Evolutionary conservation across 2,113 vertebrate species (phyloP).

Genomic region (Caranx ignobilis): DNA sequence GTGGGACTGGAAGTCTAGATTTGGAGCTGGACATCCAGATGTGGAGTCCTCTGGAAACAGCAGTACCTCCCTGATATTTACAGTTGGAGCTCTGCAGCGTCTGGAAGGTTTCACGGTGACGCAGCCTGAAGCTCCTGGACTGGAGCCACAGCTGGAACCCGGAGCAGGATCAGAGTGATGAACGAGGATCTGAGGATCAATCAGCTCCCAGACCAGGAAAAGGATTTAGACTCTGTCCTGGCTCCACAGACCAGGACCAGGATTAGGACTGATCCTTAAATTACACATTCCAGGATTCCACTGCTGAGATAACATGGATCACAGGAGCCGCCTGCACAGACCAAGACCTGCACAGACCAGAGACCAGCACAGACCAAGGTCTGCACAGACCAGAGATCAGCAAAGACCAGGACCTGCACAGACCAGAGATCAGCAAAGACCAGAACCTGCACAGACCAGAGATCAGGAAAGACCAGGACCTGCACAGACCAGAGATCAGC

Average conservation of each 20-base stretch:
- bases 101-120: slow-evolving; percentile 40
- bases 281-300: slow-evolving; percentile 61
- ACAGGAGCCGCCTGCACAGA: not conserved
- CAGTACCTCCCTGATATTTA: slow-evolving; percentile 28
- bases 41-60: not conserved
- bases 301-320: slow-evolving; percentile 26
- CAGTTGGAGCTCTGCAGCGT: slow-evolving; percentile 9
- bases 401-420: too few relatives aligned
- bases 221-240: slow-evolving; percentile 34
- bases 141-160: slow-evolving; percentile 30
- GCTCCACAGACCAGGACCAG: not conserved
- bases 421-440: too few relatives aligned
- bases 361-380: too few relatives aligned
- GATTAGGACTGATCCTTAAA: slow-evolving; percentile 46
- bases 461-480: too few relatives aligned
- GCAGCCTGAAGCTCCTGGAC: slow-evolving; percentile 18
- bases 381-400: too few relatives aligned
- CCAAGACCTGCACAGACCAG: too few relatives aligned
- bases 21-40: too few relatives aligned
- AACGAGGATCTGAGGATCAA: slow-evolving; percentile 43
- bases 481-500: too few relatives aligned
- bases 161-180: slow-evolving; percentile 21
- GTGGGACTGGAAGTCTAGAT: too few relatives aligned
- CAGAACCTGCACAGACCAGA: too few relatives aligned
- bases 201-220: slow-evolving; percentile 49